A percentile compares a stretch with the other conserved stretches of the same genome.
Evolutionary conservation across 2,113 vertebrate genomes (phyloP).

Genomic region (Cairina moschata): DNA sequence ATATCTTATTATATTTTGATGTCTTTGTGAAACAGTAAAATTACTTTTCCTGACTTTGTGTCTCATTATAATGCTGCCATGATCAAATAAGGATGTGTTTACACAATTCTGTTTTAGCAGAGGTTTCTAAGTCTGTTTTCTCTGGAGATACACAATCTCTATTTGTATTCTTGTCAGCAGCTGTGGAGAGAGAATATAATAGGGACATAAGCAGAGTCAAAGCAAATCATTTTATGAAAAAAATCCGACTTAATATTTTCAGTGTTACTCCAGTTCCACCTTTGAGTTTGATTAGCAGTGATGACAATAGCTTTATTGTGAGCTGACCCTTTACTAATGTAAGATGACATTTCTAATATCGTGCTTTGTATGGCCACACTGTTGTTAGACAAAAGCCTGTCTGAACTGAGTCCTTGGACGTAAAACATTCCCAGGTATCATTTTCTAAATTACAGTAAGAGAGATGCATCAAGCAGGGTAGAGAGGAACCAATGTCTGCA

Average conservation of each 20-base stretch:
- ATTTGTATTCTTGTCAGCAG: background rate
- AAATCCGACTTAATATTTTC: background rate
- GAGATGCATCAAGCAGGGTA: background rate
- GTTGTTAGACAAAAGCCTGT: background rate
- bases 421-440: background rate
- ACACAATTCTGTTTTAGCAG: background rate
- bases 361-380: background rate
- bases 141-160: background rate
- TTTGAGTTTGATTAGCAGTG: conserved; percentile 35
- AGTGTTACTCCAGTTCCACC: background rate
- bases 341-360: background rate
- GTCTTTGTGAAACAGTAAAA: background rate
- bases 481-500: background rate
- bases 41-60: background rate
- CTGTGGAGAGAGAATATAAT: background rate
- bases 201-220: background rate
- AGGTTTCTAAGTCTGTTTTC: background rate
- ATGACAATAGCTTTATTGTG: conserved; percentile 2
- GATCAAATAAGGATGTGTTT: background rate
- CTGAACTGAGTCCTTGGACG: background rate
- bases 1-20: background rate
- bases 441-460: conserved; percentile 36
- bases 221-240: background rate
- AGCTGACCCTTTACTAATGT: conserved; percentile 9
- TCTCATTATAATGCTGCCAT: background rate